Base-by-base conservation (phyloP, 2,113 vertebrate species). In the Lepidothrix coronata region DNA sequence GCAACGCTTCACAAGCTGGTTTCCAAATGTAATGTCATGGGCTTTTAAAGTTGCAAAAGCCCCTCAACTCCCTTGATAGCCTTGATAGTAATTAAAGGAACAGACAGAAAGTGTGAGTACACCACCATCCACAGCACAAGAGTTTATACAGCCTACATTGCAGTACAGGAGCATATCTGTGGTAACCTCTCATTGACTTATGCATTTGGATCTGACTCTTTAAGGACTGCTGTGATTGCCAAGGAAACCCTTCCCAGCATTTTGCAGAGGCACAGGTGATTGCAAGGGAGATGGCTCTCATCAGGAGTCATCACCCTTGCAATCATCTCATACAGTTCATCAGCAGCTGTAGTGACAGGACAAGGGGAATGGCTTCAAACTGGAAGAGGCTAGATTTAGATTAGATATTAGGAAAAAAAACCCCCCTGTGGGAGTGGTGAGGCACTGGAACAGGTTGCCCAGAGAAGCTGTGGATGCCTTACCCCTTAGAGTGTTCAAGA, bases 11-110 rank as follows among this genome's bases (percentile, higher is more conserved):
- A 75, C n/a, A 35, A 43, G 49, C 8, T 61, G 68, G 57, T 94
- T 95, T 97, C 83, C 92, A 91, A 77, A 68, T 67, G 68, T 88
- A 55, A 93, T 86, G 80, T 94, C 61, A 79, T 85, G 85, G 83
- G 74, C 37, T 43, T 54, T 31, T 59, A 43, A 80, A 75, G 30
- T 30, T 33, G 51, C 20, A 43, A 55, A 65, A 80, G 43, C n/a
- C 31, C 31, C 24, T 17, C 65, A 59, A 30, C 16, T 35, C 58
- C 14, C 23, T 25, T 59, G n/a, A 25, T 59, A 35, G 23, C 23
- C 23, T 59, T 37, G n/a, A 16, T 17, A 59, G n/a, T 17, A 37
- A 24, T 37, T 37, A 59, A 59, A 59, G n/a, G 37, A 59, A 59
- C 6, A 35, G 57, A 16, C 4, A 59, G n/a, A 59, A 35, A 58